Evolutionary conservation across 2,797 vertebrate species (phyloP), one percentile per base, ranked within the genome.

Genomic region (Adrianichthys oophorus): DNA sequence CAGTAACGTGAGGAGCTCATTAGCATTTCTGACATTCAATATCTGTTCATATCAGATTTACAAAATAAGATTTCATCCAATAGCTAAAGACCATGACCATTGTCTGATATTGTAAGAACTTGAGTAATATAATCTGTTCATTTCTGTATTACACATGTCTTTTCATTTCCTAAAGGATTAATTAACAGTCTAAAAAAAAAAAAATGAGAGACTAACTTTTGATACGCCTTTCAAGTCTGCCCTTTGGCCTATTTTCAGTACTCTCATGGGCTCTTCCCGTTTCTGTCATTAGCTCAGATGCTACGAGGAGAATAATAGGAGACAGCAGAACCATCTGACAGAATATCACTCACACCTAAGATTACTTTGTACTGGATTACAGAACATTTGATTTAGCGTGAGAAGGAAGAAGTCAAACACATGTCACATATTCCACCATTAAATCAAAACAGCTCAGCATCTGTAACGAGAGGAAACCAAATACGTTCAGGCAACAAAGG

Each of bases 121-220:
- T 80, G 62, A 83, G 66, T 75, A 77, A 77, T 80, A 42, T 43
- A 78, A 66, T 50, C 46, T 56, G 49, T 64, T 60, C 53, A 74
- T 65, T 68, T 64, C 43, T 55, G 66, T 54, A 80, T 82, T 84
- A 85, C 72, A 72, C 59, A 62, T 79, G 52, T 78, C 61, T 53
- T 61, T 65, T 41, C 55, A 68, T 61, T 74, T 79, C 61, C 82
- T 81, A 70, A 48, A 52, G 65, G 82, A 86, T 72, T 83, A 79
- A 90, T 85, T 85, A 82, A 58, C 41, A n/a, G 46, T 48, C 70
- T 78, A 7, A 17, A 50, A 37, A 50, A 32, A 8, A 17, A 55
- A 70, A 70, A 57, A 8, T 54, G 47, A 53, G 70, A 48, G 52
- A 57, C 48, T 59, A 68, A 79, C 65, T 80, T 62, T 78, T 84